Percentiles rank a stretch among this genome's conserved stretches.
Conservation (phyloP, 2,113 vertebrate genomes). For the Plecotus auritus region DNA sequence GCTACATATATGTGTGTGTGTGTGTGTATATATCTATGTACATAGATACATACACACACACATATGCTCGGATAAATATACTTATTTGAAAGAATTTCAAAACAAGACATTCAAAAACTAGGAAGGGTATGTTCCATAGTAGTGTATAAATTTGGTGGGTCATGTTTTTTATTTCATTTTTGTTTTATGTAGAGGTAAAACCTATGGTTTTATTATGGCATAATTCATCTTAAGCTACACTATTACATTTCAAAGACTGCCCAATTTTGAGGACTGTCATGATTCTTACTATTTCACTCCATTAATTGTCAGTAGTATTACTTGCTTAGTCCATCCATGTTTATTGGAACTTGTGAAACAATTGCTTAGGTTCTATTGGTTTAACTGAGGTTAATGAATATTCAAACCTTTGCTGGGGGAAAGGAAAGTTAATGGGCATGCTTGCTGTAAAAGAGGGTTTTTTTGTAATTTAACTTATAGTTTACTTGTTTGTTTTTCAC, state of each 20-base stretch:
- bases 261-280: conserved; percentile 76
- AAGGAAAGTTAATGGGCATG: conserved; percentile 74
- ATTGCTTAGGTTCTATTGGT: conserved; percentile 68
- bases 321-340: conserved; percentile 70
- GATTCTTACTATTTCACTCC: conserved; percentile 77
- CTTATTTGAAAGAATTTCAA: conserved; percentile 76
- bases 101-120: conserved; percentile 75
- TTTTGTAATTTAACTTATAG: conserved; percentile 74
- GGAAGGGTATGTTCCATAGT: conserved; percentile 76
- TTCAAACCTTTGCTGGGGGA: conserved; percentile 59
- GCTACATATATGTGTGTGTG: neutral
- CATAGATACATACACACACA: neutral
- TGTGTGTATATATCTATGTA: neutral
- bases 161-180: conserved; percentile 53
- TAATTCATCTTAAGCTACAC: conserved; percentile 77
- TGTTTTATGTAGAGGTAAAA: conserved; percentile 77
- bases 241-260: conserved; percentile 78
- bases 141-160: conserved; percentile 79
- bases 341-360: conserved; percentile 73
- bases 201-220: conserved; percentile 77
- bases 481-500: conserved; percentile 76
- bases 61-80: conserved; percentile 70
- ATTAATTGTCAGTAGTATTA: conserved; percentile 78
- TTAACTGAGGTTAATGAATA: conserved; percentile 71
- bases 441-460: conserved; percentile 72